phyloP scores from a whole-genome alignment of 2,888 invertebrate species.

The Sarcophaga variegata region DNA sequence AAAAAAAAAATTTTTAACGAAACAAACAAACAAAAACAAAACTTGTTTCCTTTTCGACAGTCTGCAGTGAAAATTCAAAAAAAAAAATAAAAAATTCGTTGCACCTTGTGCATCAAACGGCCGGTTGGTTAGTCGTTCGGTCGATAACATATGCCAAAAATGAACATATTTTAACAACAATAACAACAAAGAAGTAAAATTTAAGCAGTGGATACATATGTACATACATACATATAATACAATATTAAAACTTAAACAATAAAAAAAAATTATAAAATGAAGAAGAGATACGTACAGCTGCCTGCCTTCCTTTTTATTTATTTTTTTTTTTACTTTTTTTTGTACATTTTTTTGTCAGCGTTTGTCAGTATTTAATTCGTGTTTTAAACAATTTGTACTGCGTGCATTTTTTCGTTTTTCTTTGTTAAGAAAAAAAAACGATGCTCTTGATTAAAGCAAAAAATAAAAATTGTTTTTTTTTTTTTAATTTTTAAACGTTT shows the following conservation, averaged over 20 bases:
- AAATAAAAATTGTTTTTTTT: conserved; percentile 1
- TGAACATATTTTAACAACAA: conserved; percentile 7
- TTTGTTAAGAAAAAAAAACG: neutral
- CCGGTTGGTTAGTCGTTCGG: neutral
- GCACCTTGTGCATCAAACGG: conserved; percentile 59
- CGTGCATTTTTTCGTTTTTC: conserved; percentile 36
- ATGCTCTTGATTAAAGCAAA: conserved; percentile 59
- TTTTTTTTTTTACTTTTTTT: conserved; percentile 2
- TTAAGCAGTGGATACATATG: neutral
- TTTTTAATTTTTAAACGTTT: conserved; percentile 48
- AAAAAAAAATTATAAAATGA: neutral
- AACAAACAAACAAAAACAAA: conserved; percentile 16
- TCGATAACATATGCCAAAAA: conserved; percentile 59
- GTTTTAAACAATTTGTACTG: conserved; percentile 53
- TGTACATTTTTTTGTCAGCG: neutral
- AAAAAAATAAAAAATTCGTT: conserved; percentile 16
- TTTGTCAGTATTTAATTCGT: conserved; percentile 14
- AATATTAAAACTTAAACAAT: too few relatives aligned
- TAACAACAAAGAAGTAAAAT: too few relatives aligned
- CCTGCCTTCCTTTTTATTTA: conserved; percentile 12
- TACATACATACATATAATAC: neutral
- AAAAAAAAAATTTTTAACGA: too few relatives aligned
- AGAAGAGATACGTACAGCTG: conserved; percentile 51
- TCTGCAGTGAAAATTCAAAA: neutral
- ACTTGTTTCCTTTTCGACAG: conserved; percentile 45